Conservation (phyloP, 2,888 invertebrate species). For the Margaritifera margaritifera region DNA sequence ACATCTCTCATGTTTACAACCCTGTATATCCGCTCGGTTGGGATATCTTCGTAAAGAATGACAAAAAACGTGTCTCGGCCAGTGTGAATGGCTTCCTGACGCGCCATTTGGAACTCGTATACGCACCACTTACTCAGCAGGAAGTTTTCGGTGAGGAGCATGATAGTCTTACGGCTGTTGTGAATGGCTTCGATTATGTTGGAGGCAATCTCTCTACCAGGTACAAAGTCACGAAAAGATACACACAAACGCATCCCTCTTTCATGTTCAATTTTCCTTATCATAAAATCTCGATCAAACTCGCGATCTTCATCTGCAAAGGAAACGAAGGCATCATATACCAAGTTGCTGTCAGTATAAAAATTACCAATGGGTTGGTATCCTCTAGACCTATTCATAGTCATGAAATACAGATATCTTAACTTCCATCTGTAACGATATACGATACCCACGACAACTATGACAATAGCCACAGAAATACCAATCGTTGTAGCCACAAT, state of each 20-base stretch:
- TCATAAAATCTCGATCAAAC: slow-evolving; percentile 14
- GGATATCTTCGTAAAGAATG: no score
- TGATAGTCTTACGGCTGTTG: slow-evolving; percentile 40
- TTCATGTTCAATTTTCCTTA: slow-evolving; percentile 13
- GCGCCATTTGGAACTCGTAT: slow-evolving; percentile 47
- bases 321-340: slow-evolving; percentile 40
- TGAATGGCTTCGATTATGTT: slow-evolving; percentile 43
- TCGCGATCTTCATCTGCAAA: slow-evolving; percentile 25
- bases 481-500: no score
- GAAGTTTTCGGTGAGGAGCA: slow-evolving; percentile 35
- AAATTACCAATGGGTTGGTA: not conserved
- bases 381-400: slow-evolving; percentile 15
- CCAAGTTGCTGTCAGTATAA: slow-evolving; percentile 11
- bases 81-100: slow-evolving; percentile 21
- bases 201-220: slow-evolving; percentile 36
- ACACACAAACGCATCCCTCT: slow-evolving; percentile 35
- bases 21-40: no score
- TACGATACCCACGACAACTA: slow-evolving; percentile 21
- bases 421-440: slow-evolving; percentile 36
- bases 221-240: slow-evolving; percentile 44
- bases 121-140: slow-evolving; percentile 41
- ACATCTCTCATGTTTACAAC: no score
- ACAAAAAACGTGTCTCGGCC: no score
- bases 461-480: no score
- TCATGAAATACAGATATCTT: slow-evolving; percentile 30